A percentile compares a stretch with the other conserved stretches of the same genome.
Evolutionary conservation across 2,888 invertebrate species (phyloP).

Genomic region (Xestia ashworthii): DNA sequence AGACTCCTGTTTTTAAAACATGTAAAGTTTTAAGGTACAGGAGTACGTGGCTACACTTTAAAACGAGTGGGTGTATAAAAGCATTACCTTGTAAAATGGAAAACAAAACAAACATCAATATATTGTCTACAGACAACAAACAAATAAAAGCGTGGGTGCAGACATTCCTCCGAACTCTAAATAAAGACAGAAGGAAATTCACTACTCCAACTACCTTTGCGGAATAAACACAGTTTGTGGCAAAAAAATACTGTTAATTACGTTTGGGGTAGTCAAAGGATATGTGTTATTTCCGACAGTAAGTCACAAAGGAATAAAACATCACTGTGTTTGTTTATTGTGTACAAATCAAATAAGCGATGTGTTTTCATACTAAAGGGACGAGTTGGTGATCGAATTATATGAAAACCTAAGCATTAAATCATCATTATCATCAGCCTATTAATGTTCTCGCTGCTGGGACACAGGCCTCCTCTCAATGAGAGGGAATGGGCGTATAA

Average conservation of each 20-base stretch:
- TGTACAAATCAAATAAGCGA: too few species aligned
- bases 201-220: not conserved
- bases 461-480: too few species aligned
- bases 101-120: conserved; percentile 28
- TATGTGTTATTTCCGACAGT: not conserved
- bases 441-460: too few species aligned
- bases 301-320: not conserved
- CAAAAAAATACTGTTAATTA: not conserved
- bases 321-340: too few species aligned
- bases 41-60: not conserved
- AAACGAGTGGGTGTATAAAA: not conserved
- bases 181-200: conserved; percentile 6
- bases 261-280: not conserved
- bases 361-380: too few species aligned
- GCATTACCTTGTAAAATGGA: conserved; percentile 30
- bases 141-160: conserved; percentile 23
- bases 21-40: not conserved
- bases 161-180: not conserved
- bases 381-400: too few species aligned
- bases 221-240: not conserved
- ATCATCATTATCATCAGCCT: too few species aligned
- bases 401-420: too few species aligned
- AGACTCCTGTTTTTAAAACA: not conserved
- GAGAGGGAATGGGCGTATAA: too few species aligned
- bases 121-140: not conserved